Conservation (phyloP, 2,888 invertebrate genomes). For the Coremacera marginata region DNA sequence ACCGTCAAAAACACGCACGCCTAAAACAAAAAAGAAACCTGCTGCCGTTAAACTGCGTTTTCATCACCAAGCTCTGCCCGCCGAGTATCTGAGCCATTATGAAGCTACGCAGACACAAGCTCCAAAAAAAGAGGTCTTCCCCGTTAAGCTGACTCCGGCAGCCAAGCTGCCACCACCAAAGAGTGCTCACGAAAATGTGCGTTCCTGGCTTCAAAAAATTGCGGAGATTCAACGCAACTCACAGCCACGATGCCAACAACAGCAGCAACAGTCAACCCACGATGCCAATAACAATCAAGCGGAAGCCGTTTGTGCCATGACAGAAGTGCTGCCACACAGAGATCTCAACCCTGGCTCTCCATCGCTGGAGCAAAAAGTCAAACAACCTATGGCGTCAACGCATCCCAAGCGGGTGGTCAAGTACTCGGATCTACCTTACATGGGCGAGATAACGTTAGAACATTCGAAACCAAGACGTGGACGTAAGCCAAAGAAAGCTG, state of each 20-base stretch:
- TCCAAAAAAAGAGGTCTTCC: slow-evolving; percentile 61
- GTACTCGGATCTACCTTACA: slow-evolving; percentile 88
- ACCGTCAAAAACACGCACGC: slow-evolving; percentile 30
- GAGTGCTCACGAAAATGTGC: slow-evolving; percentile 76
- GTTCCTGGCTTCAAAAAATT: slow-evolving; percentile 81
- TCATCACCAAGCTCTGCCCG: slow-evolving; percentile 83
- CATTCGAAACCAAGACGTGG: slow-evolving; percentile 89
- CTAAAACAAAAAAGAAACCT: slow-evolving; percentile 44
- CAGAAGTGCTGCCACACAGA: neutral
- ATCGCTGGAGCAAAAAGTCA: neutral
- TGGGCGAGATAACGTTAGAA: slow-evolving; percentile 92
- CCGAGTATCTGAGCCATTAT: slow-evolving; percentile 84
- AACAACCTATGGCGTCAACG: slow-evolving; percentile 61
- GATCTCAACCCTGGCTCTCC: neutral
- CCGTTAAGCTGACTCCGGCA: slow-evolving; percentile 53
- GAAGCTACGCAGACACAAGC: slow-evolving; percentile 77
- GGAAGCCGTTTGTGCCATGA: neutral
- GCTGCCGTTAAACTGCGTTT: slow-evolving; percentile 82
- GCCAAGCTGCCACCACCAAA: slow-evolving; percentile 59
- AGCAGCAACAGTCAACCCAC: neutral
- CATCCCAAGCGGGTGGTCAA: slow-evolving; percentile 72
- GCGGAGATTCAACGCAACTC: slow-evolving; percentile 75
- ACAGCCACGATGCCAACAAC: slow-evolving; percentile 43
- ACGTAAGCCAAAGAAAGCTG: slow-evolving; percentile 91
- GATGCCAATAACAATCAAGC: slow-evolving; percentile 36